A percentile compares a stretch with the other conserved stretches of the same genome.
Evolutionary conservation across 2,113 vertebrate genomes (phyloP).

Genomic region (Notiomystis cincta): DNA sequence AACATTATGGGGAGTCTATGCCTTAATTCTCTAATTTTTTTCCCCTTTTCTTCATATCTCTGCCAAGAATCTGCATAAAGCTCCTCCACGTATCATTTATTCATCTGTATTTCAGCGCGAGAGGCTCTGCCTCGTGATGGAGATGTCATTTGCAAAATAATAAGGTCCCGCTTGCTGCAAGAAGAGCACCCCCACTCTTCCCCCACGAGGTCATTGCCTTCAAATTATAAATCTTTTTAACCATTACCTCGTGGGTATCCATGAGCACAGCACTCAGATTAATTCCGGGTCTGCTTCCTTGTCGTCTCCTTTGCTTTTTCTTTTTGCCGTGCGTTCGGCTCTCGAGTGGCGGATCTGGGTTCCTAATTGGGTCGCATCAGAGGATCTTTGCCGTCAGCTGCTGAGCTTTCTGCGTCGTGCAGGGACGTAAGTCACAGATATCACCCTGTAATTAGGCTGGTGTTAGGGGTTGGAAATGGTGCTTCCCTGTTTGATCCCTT

Average conservation of each 20-base stretch:
- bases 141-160: conserved; percentile 66
- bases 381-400: conserved; percentile 48
- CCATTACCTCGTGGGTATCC: conserved; percentile 14
- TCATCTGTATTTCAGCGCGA: background rate
- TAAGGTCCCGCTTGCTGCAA: conserved; percentile 17
- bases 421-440: background rate
- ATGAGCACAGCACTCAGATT: conserved; percentile 5
- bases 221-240: conserved; percentile 33
- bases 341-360: background rate
- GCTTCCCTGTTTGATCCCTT: background rate
- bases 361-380: conserved; percentile 67
- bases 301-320: background rate
- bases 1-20: background rate
- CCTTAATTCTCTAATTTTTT: background rate
- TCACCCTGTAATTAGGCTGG: conserved; percentile 11
- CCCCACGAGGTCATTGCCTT: conserved; percentile 21
- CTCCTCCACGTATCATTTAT: conserved; percentile 42
- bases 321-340: background rate
- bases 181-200: background rate
- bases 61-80: background rate
- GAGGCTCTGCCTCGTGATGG: background rate
- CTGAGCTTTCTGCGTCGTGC: background rate
- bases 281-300: conserved; percentile 38
- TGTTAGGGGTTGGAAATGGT: background rate
- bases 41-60: background rate